Base-by-base conservation (phyloP, 2,113 vertebrate genomes). In the Illadopsis cleaveri region DNA sequence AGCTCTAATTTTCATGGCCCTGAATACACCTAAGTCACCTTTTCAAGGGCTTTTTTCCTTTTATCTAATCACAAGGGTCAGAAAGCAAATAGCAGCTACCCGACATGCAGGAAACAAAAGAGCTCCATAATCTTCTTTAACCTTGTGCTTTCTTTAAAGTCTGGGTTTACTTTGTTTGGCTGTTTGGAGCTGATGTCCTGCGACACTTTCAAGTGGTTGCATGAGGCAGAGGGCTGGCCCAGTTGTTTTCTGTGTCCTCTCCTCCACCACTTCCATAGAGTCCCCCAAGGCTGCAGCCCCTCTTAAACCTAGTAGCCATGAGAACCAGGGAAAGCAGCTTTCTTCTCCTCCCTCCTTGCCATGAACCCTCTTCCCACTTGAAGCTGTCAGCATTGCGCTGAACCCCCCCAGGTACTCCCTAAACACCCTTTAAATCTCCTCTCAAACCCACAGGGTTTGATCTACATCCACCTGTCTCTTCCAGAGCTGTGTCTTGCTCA, bases 31-130 rank as follows among this genome's bases (percentile, higher is more conserved):
- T 44, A 48, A 87, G 76, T 88, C 68, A 86, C 79, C 68, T 83
- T 93, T 61, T 30, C 82, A 93, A 96, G 92, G 94, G 45, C 94
- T 83, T 91, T 84, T 81, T 57, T 33, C 60, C 20, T 64, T 90
- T 72, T 54, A 83, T 78, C 88, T 83, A 93, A 95, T 95, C 90
- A 33, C 33, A 44, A 81, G 47, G 54, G 76, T 80, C 42, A 86
- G 85, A 88, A 93, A 90, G 56, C 72, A 96, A 96, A 93, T 12
- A 95, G 60, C 3, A 86, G 82, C 50, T 82, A 75, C 18, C 11
- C 0, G 0, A 30, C n/a, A 38, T 24, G 37, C 25, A 2, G 47
- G 33, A 77, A 95, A 89, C 24, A 56, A 90, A 80, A 66, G 68
- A 81, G 30, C 42, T 58, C 2, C 1, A 31, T 62, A 93, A 87